Conservation (phyloP, 64 coral and sea anemone species). For the Porites australiensis region DNA sequence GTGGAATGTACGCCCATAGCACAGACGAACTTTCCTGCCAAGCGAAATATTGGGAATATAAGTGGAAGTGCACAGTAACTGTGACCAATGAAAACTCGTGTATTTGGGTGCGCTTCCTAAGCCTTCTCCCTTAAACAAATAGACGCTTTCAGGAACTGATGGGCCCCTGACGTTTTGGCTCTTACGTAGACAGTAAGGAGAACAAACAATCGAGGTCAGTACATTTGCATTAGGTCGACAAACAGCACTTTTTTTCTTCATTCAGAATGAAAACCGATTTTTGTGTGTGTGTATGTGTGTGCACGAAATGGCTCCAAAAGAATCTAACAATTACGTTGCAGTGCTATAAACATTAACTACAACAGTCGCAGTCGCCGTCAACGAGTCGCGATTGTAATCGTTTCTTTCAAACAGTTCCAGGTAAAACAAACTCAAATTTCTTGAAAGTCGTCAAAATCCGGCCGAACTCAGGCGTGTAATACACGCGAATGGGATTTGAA, state of each 20-base stretch:
- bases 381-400: too few relatives aligned
- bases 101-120: neutral
- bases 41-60: neutral
- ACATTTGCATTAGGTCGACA: constrained; percentile 11
- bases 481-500: constrained; percentile 13
- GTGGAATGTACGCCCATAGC: neutral
- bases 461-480: constrained; percentile 8
- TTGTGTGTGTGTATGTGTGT: constrained; percentile 47
- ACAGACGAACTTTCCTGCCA: neutral
- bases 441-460: neutral
- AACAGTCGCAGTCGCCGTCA: constrained; percentile 1
- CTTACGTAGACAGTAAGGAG: constrained; percentile 43
- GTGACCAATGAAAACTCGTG: neutral
- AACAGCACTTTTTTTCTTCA: constrained; percentile 8
- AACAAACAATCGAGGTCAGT: neutral
- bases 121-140: neutral
- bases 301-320: neutral
- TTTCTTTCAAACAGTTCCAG: too few relatives aligned
- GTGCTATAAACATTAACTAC: neutral
- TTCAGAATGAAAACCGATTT: constrained; percentile 17
- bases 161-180: neutral
- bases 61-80: neutral
- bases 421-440: too few relatives aligned
- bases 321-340: constrained; percentile 12
- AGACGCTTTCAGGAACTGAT: constrained; percentile 52